Base-by-base conservation (phyloP, 2,888 invertebrate species). In the Ophion obscuratus region DNA sequence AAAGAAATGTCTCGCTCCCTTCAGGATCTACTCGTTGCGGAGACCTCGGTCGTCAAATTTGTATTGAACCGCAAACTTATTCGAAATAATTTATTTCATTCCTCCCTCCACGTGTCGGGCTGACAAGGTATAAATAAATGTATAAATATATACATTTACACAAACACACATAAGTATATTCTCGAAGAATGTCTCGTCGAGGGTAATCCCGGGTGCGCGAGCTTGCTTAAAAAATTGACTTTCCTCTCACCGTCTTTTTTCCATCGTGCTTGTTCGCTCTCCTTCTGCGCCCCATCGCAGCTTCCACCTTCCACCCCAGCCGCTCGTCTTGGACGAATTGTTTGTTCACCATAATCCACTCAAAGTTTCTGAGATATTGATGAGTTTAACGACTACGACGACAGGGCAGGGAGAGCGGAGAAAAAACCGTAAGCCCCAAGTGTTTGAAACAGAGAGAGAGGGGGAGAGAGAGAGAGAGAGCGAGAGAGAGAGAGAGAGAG, bases 311-410 rank as follows among this genome's bases (percentile, higher is more conserved):
- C 53, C 53, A 53, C 17, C 11, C 24, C 64, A 27, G 2, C 62
- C 27, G 10, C 53, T 74, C 61, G 20, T 64, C 40, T 24, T 36
- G 67, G 61, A 61, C 66, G 75, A 80, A 71, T 86, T 86, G 80
- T 86, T 86, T 83, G 83, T 67, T 73, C 77, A 31, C 71, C 67
- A 77, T 76, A 80, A 86, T 83, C 83, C 83, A 86, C 85, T 80
- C 75, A 61, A 81, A 83, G 68, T 86, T 86, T 81, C 66, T 86
- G 71, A 83, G 80, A 83, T 81, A 86, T 86, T 83, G 83, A 86
- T 80, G 79, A 85, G 75, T 71, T 83, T 79, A 85, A 79, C 62
- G 73, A 70, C 74, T 31, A 70, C 70, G 67, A 59, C 36, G 66
- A 66, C 76, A 57, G 66, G 85, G 71, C 61, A 61, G 53, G 47